Conservation (phyloP, 2,113 vertebrate species). For the Eubucco bourcierii region DNA sequence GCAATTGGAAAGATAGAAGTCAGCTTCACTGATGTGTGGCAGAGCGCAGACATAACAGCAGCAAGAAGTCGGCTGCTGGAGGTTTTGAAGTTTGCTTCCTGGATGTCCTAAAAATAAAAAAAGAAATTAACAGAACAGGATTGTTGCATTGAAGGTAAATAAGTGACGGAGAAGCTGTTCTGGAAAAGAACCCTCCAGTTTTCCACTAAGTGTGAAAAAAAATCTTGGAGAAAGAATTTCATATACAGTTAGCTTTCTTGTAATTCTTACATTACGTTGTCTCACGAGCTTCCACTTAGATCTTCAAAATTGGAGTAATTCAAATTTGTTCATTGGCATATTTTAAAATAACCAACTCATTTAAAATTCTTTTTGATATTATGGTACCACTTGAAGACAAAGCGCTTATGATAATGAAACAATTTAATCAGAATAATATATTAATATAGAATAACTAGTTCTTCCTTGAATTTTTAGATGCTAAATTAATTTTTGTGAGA, state of each 20-base stretch:
- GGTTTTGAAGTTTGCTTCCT: conserved; percentile 96
- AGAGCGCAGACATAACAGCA: conserved; percentile 97
- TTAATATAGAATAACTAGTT: neutral
- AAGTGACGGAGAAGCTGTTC: neutral
- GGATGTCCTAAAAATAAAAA: conserved; percentile 85
- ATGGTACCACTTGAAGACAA: neutral
- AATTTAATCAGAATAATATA: neutral
- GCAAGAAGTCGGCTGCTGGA: conserved; percentile 95
- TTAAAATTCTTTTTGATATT: neutral
- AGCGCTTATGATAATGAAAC: neutral
- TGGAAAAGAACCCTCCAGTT: neutral
- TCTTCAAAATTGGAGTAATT: neutral
- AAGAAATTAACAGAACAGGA: neutral
- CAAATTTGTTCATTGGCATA: neutral
- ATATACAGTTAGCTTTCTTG: neutral
- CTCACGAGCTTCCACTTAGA: neutral
- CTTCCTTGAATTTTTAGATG: neutral
- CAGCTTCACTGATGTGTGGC: conserved; percentile 94
- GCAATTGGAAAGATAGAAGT: conserved; percentile 98
- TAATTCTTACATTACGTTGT: neutral
- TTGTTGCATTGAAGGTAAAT: accelerated
- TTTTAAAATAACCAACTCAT: neutral
- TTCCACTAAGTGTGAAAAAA: neutral
- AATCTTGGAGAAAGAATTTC: neutral
- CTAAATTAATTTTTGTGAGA: neutral